Evolutionary conservation across 2,888 invertebrate species (phyloP), one percentile per base, ranked within the genome.

Genomic region (Argyra leucocephala): DNA sequence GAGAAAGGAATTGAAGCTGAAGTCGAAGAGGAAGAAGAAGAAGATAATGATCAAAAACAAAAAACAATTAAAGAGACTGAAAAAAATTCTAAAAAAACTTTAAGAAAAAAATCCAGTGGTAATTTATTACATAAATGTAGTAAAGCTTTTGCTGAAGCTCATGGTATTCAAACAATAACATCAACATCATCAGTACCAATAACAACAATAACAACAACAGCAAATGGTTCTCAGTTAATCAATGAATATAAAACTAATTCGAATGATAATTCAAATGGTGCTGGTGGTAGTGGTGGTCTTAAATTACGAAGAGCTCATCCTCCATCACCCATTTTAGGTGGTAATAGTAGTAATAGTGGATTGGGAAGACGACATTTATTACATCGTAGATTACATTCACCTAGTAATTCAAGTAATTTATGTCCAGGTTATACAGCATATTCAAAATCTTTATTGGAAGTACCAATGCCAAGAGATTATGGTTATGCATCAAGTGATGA

Each of bases 401-500:
- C 82, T 66, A 77, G 83, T 59, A 80, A 85, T 0, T 81, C 85
- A 1, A 22, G 31, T 36, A 80, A 80, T 4, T 71, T 84, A 48
- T 82, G 83, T 23, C 84, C 85, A 61, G 86, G 91, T 21, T 93
- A 93, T 74, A 89, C 89, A 69, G 90, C 90, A 77, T 91, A 92
- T 82, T 86, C 89, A 72, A 87, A 85, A 72, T 88, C 88, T 24
- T 78, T 92, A 64, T 78, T 91, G 69, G 87, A 89, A 74, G 91
- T 92, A 70, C 90, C 90, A 0, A 83, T 86, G 82, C 83, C 83
- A 36, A 81, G 86, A 68, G 93, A 93, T 74, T 94, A 90, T 77
- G 92, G 91, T 18, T 92, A 93, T 74, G 90, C 91, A n/a, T 91
- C 91, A 70, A 91, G 91, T 75, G 93, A 94, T 78, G 93, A 93